Evolutionary conservation across 1,140 invertebrate species (phyloP), one percentile per base, ranked within the genome.

Genomic region (Vanessa atalanta): DNA sequence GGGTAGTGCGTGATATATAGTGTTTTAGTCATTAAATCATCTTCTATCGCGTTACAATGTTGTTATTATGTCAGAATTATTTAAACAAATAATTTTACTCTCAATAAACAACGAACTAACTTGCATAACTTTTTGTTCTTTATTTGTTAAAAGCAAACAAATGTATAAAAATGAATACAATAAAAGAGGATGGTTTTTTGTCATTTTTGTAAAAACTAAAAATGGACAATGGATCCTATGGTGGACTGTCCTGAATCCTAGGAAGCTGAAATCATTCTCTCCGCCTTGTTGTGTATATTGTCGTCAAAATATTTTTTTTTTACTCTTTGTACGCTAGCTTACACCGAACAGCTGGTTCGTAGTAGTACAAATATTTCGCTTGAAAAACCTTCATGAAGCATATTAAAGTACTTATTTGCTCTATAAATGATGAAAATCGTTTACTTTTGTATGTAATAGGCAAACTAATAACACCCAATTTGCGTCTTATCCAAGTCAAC

Each of bases 301-400:
- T 61, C 5, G 57, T n/a, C 23, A n/a, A 37, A 61, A 61, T 61
- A 16, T 37, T 31, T 31, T 26, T 61, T 61, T 61, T 61, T 15
- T 61, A 57, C 31, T 11, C 57, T 61, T 16, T 61, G 23, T 3
- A 61, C 57, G 13, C 23, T 26, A 37, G 20, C 16, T 11, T 61
- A 31, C 31, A n/a, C 15, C 9, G 23, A 60, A 31, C 9, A 26
- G 8, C 20, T 31, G 31, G 55, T 26, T 13, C 20, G 12, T 60
- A 26, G 9, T 57, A 23, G 20, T 26, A 60, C 7, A 9, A 43
- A 51, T 9, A 20, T 57, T 12, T 23, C n/a, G 20, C 16, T 9
- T n/a, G 2, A 23, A 16, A 55, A 0, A 16, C 15, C 9, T 57
- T 57, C 6, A 26, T 57, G 16, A 43, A 43, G 7, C 37, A 43